Conservation (phyloP, 2,797 vertebrate species). For the Amblyopsis hoosieri region DNA sequence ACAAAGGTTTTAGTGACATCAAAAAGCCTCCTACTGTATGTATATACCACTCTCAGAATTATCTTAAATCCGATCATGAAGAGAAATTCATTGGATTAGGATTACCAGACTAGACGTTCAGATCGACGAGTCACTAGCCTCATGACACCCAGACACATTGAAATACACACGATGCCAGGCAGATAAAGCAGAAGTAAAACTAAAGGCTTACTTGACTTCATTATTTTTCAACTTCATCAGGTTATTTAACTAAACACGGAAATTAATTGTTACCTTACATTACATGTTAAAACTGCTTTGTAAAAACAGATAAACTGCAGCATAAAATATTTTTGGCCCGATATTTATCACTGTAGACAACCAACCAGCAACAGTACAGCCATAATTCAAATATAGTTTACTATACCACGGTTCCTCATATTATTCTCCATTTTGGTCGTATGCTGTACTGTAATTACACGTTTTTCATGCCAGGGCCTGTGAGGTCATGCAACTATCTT, state of each 20-base stretch:
- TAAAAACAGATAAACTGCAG: too few species aligned
- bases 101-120: neutral
- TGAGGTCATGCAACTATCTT: constrained; percentile 20
- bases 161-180: constrained; percentile 43
- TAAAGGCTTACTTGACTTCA: constrained; percentile 22
- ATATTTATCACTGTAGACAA: constrained; percentile 19
- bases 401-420: constrained; percentile 30
- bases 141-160: constrained; percentile 19
- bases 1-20: too few species aligned
- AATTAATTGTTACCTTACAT: neutral
- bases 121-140: constrained; percentile 1
- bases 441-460: constrained; percentile 41
- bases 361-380: neutral
- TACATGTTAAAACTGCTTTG: too few species aligned
- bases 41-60: too few species aligned
- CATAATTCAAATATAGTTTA: constrained; percentile 1
- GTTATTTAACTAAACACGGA: constrained; percentile 8
- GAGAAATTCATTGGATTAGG: neutral
- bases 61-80: too few species aligned
- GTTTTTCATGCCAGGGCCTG: constrained; percentile 18
- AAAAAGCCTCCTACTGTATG: too few species aligned
- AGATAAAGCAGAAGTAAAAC: constrained; percentile 79
- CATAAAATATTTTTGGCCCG: neutral
- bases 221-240: neutral
- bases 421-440: constrained; percentile 26